Percentiles rank a stretch among this genome's conserved stretches.
These are phyloP conservation scores for Anorthoa munda DNA, from an alignment of 2,888 invertebrate genomes.

Conservation along the genomic window DNA sequence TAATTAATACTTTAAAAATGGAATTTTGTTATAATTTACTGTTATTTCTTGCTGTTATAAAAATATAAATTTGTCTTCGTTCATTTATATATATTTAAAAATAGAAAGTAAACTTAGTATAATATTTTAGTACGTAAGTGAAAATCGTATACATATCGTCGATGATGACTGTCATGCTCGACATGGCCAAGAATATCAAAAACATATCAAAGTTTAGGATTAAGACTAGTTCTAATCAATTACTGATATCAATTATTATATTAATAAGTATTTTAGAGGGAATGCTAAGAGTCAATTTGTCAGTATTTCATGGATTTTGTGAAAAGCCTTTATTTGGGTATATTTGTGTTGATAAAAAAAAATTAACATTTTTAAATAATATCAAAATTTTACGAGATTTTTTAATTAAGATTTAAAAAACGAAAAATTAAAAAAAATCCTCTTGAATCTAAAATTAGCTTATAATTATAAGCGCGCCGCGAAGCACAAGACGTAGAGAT, in stretches of 20 bases:
- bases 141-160: constrained; percentile 84
- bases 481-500: constrained; percentile 43
- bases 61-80: neutral
- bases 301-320: constrained; percentile 45
- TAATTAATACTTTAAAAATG: neutral
- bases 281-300: constrained; percentile 42
- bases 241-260: constrained; percentile 44
- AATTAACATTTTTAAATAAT: neutral
- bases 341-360: neutral
- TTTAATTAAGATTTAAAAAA: no score
- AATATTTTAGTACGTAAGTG: constrained; percentile 49
- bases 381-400: no score
- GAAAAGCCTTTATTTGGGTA: neutral
- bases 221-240: constrained; percentile 47
- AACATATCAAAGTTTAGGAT: constrained; percentile 86
- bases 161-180: constrained; percentile 77
- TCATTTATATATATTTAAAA: neutral
- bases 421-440: neutral
- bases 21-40: neutral
- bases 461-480: constrained; percentile 38
- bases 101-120: neutral
- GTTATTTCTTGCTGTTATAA: neutral
- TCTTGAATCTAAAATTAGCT: neutral
- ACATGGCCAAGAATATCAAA: constrained; percentile 89
- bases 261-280: constrained; percentile 16